Percentiles rank a stretch among this genome's conserved stretches.
Conservation (phyloP, 2,113 vertebrate genomes). For the Microtus ochrogaster region DNA sequence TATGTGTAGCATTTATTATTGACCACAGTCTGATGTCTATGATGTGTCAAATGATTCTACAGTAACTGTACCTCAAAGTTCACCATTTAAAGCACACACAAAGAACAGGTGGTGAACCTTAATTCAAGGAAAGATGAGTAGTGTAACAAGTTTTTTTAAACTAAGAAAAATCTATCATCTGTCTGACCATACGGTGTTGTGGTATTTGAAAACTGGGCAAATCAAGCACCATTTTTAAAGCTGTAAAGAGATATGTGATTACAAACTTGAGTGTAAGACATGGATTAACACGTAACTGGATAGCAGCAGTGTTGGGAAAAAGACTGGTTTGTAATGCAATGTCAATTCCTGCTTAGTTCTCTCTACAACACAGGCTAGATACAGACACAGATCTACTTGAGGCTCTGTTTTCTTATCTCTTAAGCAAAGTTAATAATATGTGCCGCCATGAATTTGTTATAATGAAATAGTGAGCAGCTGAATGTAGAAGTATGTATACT, state of each 20-base stretch:
- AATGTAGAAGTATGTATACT: conserved; percentile 19
- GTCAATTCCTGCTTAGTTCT: conserved; percentile 28
- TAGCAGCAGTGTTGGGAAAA: background rate
- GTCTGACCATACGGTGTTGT: conserved; percentile 58
- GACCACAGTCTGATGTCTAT: conserved; percentile 52
- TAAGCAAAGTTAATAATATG: conserved; percentile 6
- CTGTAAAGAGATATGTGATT: conserved; percentile 8
- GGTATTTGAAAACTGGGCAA: conserved; percentile 64
- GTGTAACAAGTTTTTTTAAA: conserved; percentile 58
- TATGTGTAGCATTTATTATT: conserved; percentile 64
- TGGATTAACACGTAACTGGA: background rate
- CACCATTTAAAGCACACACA: conserved; percentile 54
- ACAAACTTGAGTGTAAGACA: conserved; percentile 58
- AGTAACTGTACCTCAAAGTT: conserved; percentile 28
- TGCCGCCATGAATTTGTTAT: background rate
- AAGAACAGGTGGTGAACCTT: conserved; percentile 60
- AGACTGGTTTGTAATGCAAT: conserved; percentile 32
- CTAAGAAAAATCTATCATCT: conserved; percentile 68
- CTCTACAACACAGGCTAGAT: background rate
- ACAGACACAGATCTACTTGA: conserved; percentile 14
- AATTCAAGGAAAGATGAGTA: conserved; percentile 64
- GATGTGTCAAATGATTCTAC: conserved; percentile 59
- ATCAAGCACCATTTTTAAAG: conserved; percentile 59
- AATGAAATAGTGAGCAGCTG: conserved; percentile 29
- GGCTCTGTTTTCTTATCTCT: conserved; percentile 32